Evolutionary conservation across 1,140 invertebrate species (phyloP).

Genomic region (Apocrypta bakeri): DNA sequence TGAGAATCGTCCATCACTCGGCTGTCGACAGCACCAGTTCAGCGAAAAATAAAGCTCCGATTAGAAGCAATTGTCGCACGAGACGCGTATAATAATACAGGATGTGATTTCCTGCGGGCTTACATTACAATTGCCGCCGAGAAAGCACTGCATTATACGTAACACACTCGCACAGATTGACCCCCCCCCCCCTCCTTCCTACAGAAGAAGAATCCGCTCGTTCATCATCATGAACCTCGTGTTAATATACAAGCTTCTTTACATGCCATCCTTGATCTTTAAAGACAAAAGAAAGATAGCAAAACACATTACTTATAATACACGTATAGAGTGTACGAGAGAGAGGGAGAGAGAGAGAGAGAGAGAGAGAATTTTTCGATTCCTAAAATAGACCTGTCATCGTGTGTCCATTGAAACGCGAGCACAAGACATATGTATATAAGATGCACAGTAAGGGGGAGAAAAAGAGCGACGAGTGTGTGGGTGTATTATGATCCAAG

Average conservation of each 20-base stretch:
- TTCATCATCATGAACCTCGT: conserved; percentile 25
- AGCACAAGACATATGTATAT: background rate
- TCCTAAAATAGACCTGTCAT: conserved; percentile 7
- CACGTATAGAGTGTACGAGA: no score
- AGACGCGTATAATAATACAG: background rate
- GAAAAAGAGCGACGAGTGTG: background rate
- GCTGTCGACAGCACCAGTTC: background rate
- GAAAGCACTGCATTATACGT: background rate
- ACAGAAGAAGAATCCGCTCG: conserved; percentile 21
- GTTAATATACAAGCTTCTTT: background rate
- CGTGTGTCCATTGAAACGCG: background rate
- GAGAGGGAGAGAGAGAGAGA: no score
- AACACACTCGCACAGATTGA: background rate
- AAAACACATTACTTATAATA: no score
- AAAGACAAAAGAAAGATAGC: background rate
- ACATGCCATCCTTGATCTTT: background rate
- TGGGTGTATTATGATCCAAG: conserved; percentile 9
- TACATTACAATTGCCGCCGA: background rate
- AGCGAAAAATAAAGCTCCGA: conserved; percentile 9
- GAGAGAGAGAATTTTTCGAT: background rate
- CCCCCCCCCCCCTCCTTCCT: background rate
- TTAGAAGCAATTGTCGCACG: conserved; percentile 23
- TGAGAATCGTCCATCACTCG: conserved; percentile 2
- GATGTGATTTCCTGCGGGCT: conserved; percentile 13
- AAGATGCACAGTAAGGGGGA: background rate